A percentile compares a stretch with the other conserved stretches of the same genome.
Conservation (phyloP, 2,113 vertebrate species). For the Sebastes fasciatus region DNA sequence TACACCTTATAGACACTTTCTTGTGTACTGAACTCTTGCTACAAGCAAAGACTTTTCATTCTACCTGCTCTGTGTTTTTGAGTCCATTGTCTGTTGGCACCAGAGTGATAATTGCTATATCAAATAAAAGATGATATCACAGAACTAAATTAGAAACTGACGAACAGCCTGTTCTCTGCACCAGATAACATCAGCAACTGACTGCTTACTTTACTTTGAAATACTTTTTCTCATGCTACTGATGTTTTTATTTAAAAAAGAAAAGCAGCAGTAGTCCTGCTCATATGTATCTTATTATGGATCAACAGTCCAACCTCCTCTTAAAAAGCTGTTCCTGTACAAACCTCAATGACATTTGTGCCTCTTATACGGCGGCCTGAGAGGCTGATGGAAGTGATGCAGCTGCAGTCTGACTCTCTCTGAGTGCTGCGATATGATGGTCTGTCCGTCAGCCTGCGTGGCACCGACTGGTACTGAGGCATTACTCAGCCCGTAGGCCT, state of each 20-base stretch:
- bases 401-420: constrained; percentile 11
- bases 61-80: background rate
- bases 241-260: background rate
- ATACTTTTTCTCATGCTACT: background rate
- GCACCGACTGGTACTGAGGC: constrained; percentile 76
- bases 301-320: background rate
- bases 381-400: background rate
- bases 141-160: background rate
- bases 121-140: background rate
- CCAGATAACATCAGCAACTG: background rate
- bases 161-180: background rate
- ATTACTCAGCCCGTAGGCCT: constrained; percentile 57
- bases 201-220: background rate
- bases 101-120: background rate
- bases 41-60: too few species aligned
- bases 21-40: too few species aligned
- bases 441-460: constrained; percentile 45
- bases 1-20: too few species aligned
- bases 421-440: constrained; percentile 28
- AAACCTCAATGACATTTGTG: too few species aligned
- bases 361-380: background rate
- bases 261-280: background rate
- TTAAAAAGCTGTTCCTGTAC: background rate
- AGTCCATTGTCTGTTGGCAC: background rate
- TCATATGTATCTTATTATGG: background rate